Conservation (phyloP, 2,888 invertebrate species). For the Endomychus coccineus region DNA sequence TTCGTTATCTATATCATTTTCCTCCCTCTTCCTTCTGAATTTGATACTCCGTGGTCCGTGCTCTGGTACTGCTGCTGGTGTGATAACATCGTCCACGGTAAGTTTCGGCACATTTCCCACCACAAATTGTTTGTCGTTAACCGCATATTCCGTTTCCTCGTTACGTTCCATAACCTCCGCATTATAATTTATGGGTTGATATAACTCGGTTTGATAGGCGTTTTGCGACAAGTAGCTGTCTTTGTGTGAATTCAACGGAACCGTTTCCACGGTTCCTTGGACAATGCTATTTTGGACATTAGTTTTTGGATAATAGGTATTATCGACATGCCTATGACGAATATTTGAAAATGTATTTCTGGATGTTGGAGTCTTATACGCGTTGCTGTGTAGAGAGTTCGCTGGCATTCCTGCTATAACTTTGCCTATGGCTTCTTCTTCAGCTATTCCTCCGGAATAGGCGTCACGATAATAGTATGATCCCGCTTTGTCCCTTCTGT, state of each 20-base stretch:
- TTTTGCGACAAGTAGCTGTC: conserved; percentile 13
- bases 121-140: conserved; percentile 49
- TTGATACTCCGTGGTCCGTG: conserved; percentile 52
- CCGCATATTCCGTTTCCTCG: conserved; percentile 28
- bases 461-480: conserved; percentile 61
- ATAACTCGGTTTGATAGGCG: conserved; percentile 11
- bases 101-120: conserved; percentile 61
- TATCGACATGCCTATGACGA: conserved; percentile 2
- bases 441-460: conserved; percentile 63
- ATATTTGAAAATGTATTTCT: conserved; percentile 18
- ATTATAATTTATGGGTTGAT: conserved; percentile 20
- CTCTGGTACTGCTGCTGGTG: conserved; percentile 56
- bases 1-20: conserved; percentile 43
- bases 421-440: conserved; percentile 70
- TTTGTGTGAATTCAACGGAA: conserved; percentile 20
- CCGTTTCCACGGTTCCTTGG: conserved; percentile 31
- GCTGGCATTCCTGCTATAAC: conserved; percentile 56
- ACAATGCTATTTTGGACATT: conserved; percentile 15
- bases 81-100: conserved; percentile 42
- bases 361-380: conserved; percentile 26
- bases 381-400: conserved; percentile 23
- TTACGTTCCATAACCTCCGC: conserved; percentile 21
- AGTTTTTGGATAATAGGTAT: conserved; percentile 1
- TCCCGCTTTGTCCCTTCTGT: conserved; percentile 52
- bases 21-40: conserved; percentile 22